A percentile compares a stretch with the other conserved stretches of the same genome.
Conservation (phyloP, 2,888 invertebrate species). For the Sacculina carcini region DNA sequence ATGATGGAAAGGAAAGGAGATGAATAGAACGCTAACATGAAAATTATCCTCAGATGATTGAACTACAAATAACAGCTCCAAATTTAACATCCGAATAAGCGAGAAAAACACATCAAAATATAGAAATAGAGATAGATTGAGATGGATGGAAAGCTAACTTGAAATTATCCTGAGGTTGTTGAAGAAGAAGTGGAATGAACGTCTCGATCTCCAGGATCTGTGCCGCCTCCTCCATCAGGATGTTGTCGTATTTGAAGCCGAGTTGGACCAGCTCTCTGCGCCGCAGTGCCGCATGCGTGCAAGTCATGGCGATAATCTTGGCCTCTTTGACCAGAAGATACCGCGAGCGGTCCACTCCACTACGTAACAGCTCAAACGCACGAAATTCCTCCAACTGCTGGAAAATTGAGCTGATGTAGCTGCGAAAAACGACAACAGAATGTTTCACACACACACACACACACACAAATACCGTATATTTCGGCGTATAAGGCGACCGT, state of each 20-base stretch:
- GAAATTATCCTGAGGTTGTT: slow-evolving; percentile 87
- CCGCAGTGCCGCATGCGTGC: slow-evolving; percentile 94
- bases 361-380: slow-evolving; percentile 83
- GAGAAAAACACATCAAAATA: too few species aligned
- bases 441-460: not conserved
- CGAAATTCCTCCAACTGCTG: slow-evolving; percentile 91
- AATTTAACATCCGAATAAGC: too few species aligned
- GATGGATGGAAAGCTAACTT: not conserved
- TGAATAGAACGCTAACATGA: too few species aligned
- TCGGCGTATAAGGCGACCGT: too few species aligned
- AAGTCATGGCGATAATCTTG: slow-evolving; percentile 99
- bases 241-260: slow-evolving; percentile 93
- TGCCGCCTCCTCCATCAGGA: slow-evolving; percentile 95
- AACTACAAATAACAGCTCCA: too few species aligned
- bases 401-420: slow-evolving; percentile 83
- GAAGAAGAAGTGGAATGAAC: slow-evolving; percentile 89
- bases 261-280: slow-evolving; percentile 83
- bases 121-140: not conserved
- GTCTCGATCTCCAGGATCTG: slow-evolving; percentile 99
- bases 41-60: too few species aligned
- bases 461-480: too few species aligned
- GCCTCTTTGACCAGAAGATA: slow-evolving; percentile 94
- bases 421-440: slow-evolving; percentile 15
- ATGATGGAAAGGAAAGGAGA: too few species aligned
- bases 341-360: slow-evolving; percentile 81